phyloP scores from a whole-genome alignment of 2,888 invertebrate genomes.

The Heliconius hortense region DNA sequence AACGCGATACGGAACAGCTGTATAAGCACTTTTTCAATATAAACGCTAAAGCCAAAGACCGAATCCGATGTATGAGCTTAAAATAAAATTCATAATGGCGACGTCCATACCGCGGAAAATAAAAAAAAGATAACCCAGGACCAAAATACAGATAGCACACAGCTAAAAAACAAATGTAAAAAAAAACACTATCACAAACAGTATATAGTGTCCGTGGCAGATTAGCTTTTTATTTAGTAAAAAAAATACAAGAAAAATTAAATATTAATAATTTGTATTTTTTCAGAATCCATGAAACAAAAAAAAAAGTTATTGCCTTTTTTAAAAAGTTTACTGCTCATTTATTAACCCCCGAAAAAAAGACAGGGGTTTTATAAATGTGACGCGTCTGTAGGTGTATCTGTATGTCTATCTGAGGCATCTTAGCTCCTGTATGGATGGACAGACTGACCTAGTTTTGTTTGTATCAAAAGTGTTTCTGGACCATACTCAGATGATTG shows the following conservation, averaged over 20 bases:
- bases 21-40: neutral
- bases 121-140: neutral
- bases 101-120: conserved; percentile 12
- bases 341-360: neutral
- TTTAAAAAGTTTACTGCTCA: no score
- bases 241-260: neutral
- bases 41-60: neutral
- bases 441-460: neutral
- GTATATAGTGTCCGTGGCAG: conserved; percentile 52
- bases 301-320: no score
- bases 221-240: conserved; percentile 42
- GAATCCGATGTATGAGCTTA: neutral
- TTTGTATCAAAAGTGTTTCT: no score
- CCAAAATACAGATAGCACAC: neutral
- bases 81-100: conserved; percentile 15
- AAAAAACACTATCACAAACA: conserved; percentile 40
- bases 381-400: no score
- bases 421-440: neutral
- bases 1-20: conserved; percentile 5
- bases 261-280: conserved; percentile 3
- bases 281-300: neutral
- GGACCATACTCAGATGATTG: neutral
- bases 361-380: neutral
- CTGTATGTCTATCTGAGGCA: no score
- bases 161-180: neutral